Base-by-base conservation (phyloP, 2,888 invertebrate species). In the Euproctis similis region DNA sequence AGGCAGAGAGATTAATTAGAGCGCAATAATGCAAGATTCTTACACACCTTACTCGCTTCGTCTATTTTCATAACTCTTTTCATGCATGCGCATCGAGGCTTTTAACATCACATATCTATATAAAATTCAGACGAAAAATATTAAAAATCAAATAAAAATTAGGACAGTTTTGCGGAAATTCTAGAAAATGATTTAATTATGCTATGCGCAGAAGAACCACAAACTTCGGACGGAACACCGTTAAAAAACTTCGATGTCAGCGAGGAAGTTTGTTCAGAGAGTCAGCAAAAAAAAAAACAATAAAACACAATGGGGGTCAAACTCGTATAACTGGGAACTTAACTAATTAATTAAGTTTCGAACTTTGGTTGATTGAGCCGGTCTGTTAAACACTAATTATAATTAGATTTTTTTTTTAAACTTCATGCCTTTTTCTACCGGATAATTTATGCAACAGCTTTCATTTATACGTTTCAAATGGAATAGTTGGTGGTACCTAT, bases 291-390 rank as follows among this genome's bases (percentile, higher is more conserved):
- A n/a, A n/a, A n/a, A 39, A 37, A 39, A 46, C 46, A 49, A 46
- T 48, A 47, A 48, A 48, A 43, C 36, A 44, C 36, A 40, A 45
- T 42, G 48, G 35, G 39, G 47, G 51, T 43, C 49, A 51, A 52
- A 53, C 49, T 49, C 41, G 39, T 45, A 45, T 42, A 48, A 45
- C 43, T 47, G 26, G 22, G 35, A 50, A 55, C 42, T 55, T 53
- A 39, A 41, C n/a, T n/a, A n/a, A n/a, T 47, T 57, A 58, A 57
- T 55, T 53, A 55, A 57, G 46, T 30, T 33, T 44, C 36, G 28
- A 10, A 26, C 34, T 38, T 30, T 34, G 36, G 31, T 39, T 39
- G 36, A 27, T 39, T 34, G 24, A 30, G 36, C 28, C 17, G 11
- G 33, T 34, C 24, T 31, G 29, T 12, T 20, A 21, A 35, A 24